Percentiles rank a stretch among this genome's conserved stretches.
Evolutionary conservation across 1,140 invertebrate genomes (phyloP).

Genomic region (Aphidius ervi): DNA sequence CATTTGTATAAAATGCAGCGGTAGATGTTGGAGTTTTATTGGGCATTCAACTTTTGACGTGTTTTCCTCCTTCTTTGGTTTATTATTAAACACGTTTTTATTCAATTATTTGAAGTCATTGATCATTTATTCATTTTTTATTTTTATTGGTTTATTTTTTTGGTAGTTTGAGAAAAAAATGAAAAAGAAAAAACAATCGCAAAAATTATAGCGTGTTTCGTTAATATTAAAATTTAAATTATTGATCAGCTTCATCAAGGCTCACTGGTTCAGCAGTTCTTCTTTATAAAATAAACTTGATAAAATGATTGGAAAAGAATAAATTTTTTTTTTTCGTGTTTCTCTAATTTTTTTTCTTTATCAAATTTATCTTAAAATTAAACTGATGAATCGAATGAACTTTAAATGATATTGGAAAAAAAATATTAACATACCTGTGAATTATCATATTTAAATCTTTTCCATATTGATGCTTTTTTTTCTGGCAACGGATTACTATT

Average conservation of each 20-base stretch:
- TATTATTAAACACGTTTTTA: constrained; percentile 2
- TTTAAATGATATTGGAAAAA: constrained; percentile 13
- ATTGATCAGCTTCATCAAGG: too few relatives aligned
- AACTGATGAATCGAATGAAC: constrained; percentile 11
- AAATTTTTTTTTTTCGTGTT: too few relatives aligned
- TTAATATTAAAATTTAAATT: too few relatives aligned
- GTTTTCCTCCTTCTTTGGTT: constrained; percentile 29
- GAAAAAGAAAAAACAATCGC: constrained; percentile 28
- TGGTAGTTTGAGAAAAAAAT: constrained; percentile 23
- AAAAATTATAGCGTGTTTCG: background rate
- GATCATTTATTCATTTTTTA: constrained; percentile 43
- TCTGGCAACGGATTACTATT: constrained; percentile 44
- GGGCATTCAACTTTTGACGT: constrained; percentile 40
- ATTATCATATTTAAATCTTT: constrained; percentile 68
- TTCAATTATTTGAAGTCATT: background rate
- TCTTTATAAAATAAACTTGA: too few relatives aligned
- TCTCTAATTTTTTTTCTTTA: background rate
- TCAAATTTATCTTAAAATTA: constrained; percentile 5
- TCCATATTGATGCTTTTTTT: constrained; percentile 65
- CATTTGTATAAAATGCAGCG: constrained; percentile 43
- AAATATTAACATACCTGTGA: constrained; percentile 54
- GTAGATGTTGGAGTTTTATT: constrained; percentile 43
- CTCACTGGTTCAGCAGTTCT: too few relatives aligned
- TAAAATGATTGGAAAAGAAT: too few relatives aligned
- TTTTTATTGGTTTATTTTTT: background rate